Evolutionary conservation across 2,797 vertebrate genomes (phyloP).

Genomic region (Falco cherrug): DNA sequence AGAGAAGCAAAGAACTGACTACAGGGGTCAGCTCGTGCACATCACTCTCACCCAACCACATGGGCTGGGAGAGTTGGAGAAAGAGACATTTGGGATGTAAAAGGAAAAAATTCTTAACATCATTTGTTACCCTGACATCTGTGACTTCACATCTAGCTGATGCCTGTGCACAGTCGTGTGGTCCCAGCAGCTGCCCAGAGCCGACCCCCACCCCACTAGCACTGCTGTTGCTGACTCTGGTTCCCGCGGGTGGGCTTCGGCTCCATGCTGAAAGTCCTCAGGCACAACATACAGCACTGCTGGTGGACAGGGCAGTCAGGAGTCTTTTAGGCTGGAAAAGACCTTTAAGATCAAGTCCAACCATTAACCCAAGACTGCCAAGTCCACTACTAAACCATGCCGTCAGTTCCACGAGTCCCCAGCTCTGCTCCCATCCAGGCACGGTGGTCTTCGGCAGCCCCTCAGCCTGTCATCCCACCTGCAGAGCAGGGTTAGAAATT

Average conservation of each 20-base stretch:
- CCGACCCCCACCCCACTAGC: accelerated
- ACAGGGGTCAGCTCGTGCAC: not conserved
- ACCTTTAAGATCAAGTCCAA: too few relatives aligned
- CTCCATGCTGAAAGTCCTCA: not conserved
- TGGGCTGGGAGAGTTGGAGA: accelerated
- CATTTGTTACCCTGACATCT: not conserved
- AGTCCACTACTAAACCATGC: too few relatives aligned
- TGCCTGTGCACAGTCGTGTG: accelerated
- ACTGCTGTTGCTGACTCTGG: not conserved
- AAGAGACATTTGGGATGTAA: not conserved
- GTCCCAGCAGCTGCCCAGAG: not conserved
- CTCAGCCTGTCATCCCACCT: not conserved
- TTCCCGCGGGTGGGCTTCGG: not conserved
- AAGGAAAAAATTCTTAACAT: not conserved
- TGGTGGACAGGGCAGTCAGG: too few relatives aligned
- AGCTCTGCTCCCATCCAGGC: accelerated
- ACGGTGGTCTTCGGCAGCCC: accelerated
- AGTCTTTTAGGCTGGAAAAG: too few relatives aligned
- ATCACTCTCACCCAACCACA: not conserved
- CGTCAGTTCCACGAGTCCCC: accelerated
- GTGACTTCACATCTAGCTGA: not conserved
- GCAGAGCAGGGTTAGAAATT: not conserved
- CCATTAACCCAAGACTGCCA: too few relatives aligned
- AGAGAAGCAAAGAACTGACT: not conserved
- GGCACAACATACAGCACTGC: too few relatives aligned